Evolutionary conservation across 2,113 vertebrate species (phyloP).

Genomic region (Sporophila hypoxantha): DNA sequence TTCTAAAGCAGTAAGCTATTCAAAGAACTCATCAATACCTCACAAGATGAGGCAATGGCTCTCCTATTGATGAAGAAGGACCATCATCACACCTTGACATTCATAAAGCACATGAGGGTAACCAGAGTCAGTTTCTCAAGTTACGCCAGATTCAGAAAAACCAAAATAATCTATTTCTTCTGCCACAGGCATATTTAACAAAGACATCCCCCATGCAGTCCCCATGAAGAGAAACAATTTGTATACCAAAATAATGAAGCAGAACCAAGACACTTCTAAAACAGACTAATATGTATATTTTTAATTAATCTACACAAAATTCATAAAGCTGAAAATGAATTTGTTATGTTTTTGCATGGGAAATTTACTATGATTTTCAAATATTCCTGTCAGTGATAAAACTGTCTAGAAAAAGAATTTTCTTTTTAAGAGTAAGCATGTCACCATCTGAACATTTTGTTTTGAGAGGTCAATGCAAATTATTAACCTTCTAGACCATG

Average conservation of each 20-base stretch:
- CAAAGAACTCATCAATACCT: background rate
- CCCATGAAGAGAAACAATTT: background rate
- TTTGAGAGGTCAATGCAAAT: background rate
- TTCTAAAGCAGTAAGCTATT: background rate
- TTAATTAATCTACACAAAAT: background rate
- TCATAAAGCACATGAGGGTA: rapidly evolving
- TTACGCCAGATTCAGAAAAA: background rate
- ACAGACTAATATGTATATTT: background rate
- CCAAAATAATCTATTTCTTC: background rate
- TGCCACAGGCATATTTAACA: background rate
- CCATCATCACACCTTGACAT: background rate
- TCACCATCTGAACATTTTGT: background rate
- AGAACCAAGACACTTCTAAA: background rate
- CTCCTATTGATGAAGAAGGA: background rate
- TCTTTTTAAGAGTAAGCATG: background rate
- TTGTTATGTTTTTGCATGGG: background rate
- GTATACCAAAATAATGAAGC: background rate
- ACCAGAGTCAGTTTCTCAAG: background rate
- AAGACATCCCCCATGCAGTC: background rate
- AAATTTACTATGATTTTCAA: background rate
- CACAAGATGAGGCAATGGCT: background rate
- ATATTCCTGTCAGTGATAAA: background rate
- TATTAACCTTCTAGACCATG: background rate
- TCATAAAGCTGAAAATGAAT: background rate
- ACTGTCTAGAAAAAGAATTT: background rate